Evolutionary conservation across 2,113 vertebrate genomes (phyloP).

Genomic region (Hydrochoerus hydrochaeris): DNA sequence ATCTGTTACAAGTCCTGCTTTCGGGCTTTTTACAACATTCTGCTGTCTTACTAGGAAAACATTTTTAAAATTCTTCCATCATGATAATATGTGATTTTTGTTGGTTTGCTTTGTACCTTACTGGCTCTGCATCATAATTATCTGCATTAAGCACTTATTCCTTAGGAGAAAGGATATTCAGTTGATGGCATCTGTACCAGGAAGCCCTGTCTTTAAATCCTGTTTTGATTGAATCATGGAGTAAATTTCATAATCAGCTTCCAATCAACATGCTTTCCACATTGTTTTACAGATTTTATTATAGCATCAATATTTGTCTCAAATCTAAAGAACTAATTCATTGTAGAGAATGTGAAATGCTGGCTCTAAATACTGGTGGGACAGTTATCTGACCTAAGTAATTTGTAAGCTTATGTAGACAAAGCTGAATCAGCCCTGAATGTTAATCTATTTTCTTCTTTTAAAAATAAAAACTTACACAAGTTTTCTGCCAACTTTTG

Average conservation of each 20-base stretch:
- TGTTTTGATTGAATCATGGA: neutral
- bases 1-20: neutral
- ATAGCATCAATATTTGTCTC: constrained; percentile 44
- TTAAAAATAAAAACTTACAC: constrained; percentile 16
- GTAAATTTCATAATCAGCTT: constrained; percentile 13
- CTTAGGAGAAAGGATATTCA: neutral
- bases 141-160: neutral
- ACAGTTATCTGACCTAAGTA: constrained; percentile 32
- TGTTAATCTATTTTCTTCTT: constrained; percentile 54
- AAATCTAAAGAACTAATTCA: constrained; percentile 53
- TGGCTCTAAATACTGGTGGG: neutral
- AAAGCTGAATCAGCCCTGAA: constrained; percentile 54
- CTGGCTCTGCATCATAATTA: neutral
- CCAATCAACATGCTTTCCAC: neutral
- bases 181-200: neutral
- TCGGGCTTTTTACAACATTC: neutral
- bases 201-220: neutral
- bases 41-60: neutral
- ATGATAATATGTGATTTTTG: constrained; percentile 16
- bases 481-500: constrained; percentile 45
- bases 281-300: constrained; percentile 48
- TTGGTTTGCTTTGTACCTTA: constrained; percentile 36
- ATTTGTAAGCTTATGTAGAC: constrained; percentile 22
- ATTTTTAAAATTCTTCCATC: neutral
- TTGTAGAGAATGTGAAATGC: neutral